Percentiles rank a stretch among this genome's conserved stretches.
Conservation (phyloP, 2,888 invertebrate genomes). For the Andrena praecox region DNA sequence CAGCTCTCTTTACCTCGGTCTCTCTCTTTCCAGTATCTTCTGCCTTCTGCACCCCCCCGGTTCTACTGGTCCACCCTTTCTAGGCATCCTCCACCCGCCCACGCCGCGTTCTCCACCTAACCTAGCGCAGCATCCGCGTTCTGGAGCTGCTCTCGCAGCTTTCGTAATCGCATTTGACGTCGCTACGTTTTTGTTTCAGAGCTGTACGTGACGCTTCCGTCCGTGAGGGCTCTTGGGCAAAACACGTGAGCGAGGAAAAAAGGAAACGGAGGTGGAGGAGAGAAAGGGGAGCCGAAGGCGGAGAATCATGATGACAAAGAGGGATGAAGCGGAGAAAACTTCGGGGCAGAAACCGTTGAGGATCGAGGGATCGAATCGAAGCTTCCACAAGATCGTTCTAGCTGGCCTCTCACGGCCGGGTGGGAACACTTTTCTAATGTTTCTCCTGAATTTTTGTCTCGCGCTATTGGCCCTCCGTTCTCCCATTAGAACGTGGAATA, state of each 20-base stretch:
- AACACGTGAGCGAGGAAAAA: constrained; percentile 75
- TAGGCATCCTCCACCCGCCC: constrained; percentile 36
- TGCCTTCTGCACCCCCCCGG: constrained; percentile 34
- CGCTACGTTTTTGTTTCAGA: constrained; percentile 85
- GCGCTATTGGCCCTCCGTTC: too few species aligned
- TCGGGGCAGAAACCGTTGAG: neutral
- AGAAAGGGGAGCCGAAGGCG: constrained; percentile 42
- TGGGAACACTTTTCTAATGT: constrained; percentile 18
- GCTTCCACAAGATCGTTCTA: constrained; percentile 1
- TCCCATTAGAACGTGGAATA: too few species aligned
- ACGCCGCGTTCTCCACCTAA: constrained; percentile 67
- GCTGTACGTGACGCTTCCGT: constrained; percentile 84
- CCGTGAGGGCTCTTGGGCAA: constrained; percentile 79
- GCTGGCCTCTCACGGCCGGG: too few species aligned
- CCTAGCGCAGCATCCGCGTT: constrained; percentile 83
- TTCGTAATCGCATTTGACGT: constrained; percentile 84
- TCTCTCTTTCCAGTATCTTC: constrained; percentile 51
- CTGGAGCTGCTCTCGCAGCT: constrained; percentile 83
- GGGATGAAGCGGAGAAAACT: constrained; percentile 4
- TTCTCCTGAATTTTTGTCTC: constrained; percentile 3
- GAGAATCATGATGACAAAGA: constrained; percentile 31
- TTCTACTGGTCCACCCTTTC: constrained; percentile 48
- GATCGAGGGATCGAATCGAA: constrained; percentile 68
- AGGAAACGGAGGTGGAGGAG: constrained; percentile 35
- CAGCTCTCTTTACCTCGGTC: constrained; percentile 37